Conservation (phyloP, 2,888 invertebrate genomes). For the Timandra comae region DNA sequence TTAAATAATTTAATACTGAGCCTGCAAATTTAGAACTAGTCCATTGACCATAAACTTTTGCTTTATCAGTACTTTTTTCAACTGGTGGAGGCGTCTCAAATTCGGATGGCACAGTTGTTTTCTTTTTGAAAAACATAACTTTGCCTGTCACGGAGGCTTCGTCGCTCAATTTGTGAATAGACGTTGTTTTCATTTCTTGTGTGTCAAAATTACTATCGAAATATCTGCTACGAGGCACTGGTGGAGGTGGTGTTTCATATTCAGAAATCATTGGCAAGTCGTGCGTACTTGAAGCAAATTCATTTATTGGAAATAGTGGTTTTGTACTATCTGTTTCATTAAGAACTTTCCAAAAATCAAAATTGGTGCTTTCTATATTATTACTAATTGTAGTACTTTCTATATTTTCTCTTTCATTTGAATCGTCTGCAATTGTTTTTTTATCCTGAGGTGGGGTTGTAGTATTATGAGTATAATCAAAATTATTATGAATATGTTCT, state of each 20-base stretch:
- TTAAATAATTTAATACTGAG: slow-evolving; percentile 57
- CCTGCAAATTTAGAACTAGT: slow-evolving; percentile 56
- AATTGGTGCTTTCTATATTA: slow-evolving; percentile 23
- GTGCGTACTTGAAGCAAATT: slow-evolving; percentile 22
- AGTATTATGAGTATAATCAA: slow-evolving; percentile 26
- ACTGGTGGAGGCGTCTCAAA: slow-evolving; percentile 47
- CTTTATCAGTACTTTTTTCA: slow-evolving; percentile 31
- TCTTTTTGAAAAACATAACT: neutral
- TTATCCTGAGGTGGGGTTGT: too few relatives aligned
- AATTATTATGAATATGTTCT: slow-evolving; percentile 40
- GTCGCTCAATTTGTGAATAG: slow-evolving; percentile 25
- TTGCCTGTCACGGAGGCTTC: slow-evolving; percentile 4
- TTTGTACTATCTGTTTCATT: slow-evolving; percentile 21
- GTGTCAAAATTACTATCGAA: too few relatives aligned
- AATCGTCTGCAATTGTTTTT: too few relatives aligned
- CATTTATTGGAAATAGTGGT: slow-evolving; percentile 10
- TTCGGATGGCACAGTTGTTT: slow-evolving; percentile 31
- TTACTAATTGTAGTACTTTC: neutral
- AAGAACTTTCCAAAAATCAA: slow-evolving; percentile 42
- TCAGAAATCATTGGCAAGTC: slow-evolving; percentile 35
- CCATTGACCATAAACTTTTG: slow-evolving; percentile 57
- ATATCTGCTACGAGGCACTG: slow-evolving; percentile 18
- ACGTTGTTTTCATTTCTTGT: slow-evolving; percentile 8
- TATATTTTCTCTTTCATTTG: too few relatives aligned
- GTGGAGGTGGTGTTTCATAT: slow-evolving; percentile 53